Base-by-base conservation (phyloP, 2,797 vertebrate species). In the Columba guinea region DNA sequence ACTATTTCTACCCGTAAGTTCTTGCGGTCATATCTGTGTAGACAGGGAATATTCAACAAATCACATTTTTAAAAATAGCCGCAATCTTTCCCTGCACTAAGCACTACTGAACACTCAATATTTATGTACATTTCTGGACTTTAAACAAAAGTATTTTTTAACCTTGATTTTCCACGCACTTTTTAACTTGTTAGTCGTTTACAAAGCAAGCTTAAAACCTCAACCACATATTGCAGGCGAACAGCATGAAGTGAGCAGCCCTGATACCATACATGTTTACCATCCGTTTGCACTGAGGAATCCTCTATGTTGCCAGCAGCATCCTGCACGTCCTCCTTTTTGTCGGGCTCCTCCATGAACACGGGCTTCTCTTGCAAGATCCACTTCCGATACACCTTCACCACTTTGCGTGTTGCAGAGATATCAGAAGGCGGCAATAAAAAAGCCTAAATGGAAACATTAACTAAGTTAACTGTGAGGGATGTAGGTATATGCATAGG, bases 311-410 rank as follows among this genome's bases (percentile, higher is more conserved):
- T 63, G 53, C 97, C 97, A 69, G 97, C 97, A 53, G 97, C 97
- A 85, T 98, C 98, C 85, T 98, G 98, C 46, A 89, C 92, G 51
- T 84, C 97, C 11, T 97, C 95, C n/a, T 97, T 97, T 64, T 95
- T 98, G 75, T 99, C 99, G 7, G 99, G 99, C 91, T 99, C 99
- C 20, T 98, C 98, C 99, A 99, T 99, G 93, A 99, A 99, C 65
- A 96, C 64, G 4, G 99, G 99, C 74, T 99, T 99, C 30, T 99
- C 99, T 93, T 98, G 98, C 81, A 99, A 91, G 79, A 99, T 99
- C 99, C 99, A 99, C 94, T 99, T 99, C 83, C 98, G 98, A 92
- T 99, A 99, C 3, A 99, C 99, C 96, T 99, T 99, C 69, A 99
- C 98, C 60, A 99, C 99, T 96, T 99, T 99, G 89, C 99, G 98